Percentiles rank a stretch among this genome's conserved stretches.
phyloP scores from a whole-genome alignment of 2,797 vertebrate genomes.

The Holocentrus rufus region DNA sequence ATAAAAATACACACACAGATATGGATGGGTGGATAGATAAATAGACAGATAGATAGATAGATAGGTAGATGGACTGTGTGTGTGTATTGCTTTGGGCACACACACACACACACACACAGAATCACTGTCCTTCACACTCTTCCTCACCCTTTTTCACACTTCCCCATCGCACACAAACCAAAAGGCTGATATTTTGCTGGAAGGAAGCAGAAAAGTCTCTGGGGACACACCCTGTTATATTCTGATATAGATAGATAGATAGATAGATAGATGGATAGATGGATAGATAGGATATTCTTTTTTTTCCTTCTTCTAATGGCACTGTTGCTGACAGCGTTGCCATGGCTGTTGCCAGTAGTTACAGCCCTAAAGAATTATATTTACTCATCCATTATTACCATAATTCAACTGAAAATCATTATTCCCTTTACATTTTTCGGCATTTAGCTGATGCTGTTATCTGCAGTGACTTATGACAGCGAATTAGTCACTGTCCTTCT shows the following conservation, averaged over 20 bases:
- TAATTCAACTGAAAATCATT: slow-evolving; percentile 8
- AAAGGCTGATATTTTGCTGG: slow-evolving; percentile 26
- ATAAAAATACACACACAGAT: slow-evolving; percentile 59
- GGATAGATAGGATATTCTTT: no score
- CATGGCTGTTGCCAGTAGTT: background rate
- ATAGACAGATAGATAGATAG: background rate
- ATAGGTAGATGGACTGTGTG: slow-evolving; percentile 29
- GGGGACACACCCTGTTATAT: slow-evolving; percentile 17
- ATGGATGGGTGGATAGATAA: no score
- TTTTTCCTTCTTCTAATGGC: slow-evolving; percentile 5
- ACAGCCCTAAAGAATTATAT: slow-evolving; percentile 22
- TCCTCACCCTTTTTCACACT: slow-evolving; percentile 53
- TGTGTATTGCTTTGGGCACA: slow-evolving; percentile 33
- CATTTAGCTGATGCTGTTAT: slow-evolving; percentile 7
- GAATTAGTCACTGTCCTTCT: slow-evolving; percentile 26
- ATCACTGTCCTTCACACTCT: slow-evolving; percentile 60
- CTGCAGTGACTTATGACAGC: slow-evolving; percentile 3
- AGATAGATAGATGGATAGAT: no score
- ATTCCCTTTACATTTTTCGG: slow-evolving; percentile 13
- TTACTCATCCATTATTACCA: background rate
- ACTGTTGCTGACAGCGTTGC: background rate
- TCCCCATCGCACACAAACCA: slow-evolving; percentile 36
- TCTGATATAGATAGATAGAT: no score
- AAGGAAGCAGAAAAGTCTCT: slow-evolving; percentile 35
- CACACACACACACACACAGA: slow-evolving; percentile 16